These are phyloP conservation scores for Tubulanus polymorphus DNA, from an alignment of 2,888 invertebrate genomes.

Conservation along the genomic window DNA sequence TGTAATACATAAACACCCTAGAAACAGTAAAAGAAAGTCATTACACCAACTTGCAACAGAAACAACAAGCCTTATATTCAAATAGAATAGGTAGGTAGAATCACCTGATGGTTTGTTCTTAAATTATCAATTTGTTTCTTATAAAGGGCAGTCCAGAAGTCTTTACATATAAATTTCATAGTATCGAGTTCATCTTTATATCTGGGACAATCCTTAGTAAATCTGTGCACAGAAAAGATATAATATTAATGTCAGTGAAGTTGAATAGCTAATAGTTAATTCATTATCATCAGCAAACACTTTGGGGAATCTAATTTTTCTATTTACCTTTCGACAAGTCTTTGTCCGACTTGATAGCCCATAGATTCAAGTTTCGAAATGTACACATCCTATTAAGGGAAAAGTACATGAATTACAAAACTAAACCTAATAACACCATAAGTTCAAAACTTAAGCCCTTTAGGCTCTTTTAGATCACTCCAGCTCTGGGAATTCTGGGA, in stretches of 20 bases:
- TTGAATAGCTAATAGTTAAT: not conserved
- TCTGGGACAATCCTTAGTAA: constrained; percentile 86
- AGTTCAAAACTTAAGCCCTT: no score
- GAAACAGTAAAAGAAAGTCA: constrained; percentile 13
- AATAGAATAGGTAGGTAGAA: not conserved
- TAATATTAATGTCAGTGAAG: not conserved
- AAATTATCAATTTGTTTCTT: constrained; percentile 98
- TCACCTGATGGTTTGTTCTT: constrained; percentile 80
- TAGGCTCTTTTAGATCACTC: no score
- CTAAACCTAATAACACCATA: no score
- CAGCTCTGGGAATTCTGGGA: no score
- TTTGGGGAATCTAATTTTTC: not conserved
- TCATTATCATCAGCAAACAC: not conserved
- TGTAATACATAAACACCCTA: constrained; percentile 97
- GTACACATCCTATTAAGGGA: constrained; percentile 48
- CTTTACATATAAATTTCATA: constrained; percentile 98
- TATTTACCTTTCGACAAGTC: constrained; percentile 57
- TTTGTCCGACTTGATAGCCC: constrained; percentile 60
- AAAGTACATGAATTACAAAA: not conserved
- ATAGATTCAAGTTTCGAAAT: constrained; percentile 57
- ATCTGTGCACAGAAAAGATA: constrained; percentile 51
- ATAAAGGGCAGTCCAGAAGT: constrained; percentile 96
- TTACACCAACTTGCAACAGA: not conserved
- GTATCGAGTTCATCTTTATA: constrained; percentile 97
- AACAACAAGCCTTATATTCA: not conserved